A percentile compares a stretch with the other conserved stretches of the same genome.
Conservation (phyloP, 2,113 vertebrate species). For the Ia io region DNA sequence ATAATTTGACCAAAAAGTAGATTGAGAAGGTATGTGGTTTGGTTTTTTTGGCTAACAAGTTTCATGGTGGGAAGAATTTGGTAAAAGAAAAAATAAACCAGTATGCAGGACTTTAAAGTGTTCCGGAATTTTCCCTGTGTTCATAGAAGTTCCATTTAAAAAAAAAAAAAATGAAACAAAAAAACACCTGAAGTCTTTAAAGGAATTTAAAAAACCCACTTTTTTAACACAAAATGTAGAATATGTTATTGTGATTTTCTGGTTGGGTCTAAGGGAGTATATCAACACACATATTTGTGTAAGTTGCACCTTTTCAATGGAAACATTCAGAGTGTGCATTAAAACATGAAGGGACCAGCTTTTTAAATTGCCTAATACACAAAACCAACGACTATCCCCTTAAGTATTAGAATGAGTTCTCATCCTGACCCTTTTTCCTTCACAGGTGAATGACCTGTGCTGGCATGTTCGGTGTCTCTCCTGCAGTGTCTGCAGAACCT, state of each 20-base stretch:
- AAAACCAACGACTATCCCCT: not conserved
- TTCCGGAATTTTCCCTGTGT: not conserved
- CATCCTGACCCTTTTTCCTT: not conserved
- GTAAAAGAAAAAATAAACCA: not conserved
- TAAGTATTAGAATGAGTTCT: not conserved
- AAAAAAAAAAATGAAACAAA: not conserved
- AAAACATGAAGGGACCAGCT: not conserved
- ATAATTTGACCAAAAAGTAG: slow-evolving; percentile 13
- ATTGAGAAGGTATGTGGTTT: not conserved
- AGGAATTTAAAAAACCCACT: not conserved
- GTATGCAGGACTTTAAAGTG: not conserved
- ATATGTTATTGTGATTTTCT: not conserved
- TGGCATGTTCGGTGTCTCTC: slow-evolving; percentile 99
- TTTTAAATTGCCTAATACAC: not conserved
- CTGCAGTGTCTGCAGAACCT: slow-evolving; percentile 96
- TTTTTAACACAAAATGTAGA: not conserved
- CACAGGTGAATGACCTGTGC: slow-evolving; percentile 96
- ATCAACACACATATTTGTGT: not conserved
- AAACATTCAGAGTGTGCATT: not conserved
- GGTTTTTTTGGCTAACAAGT: not conserved
- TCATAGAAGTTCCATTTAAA: not conserved
- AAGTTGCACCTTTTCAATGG: not conserved
- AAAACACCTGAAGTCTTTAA: not conserved
- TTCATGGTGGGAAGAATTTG: not conserved
- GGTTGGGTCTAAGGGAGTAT: not conserved